These are phyloP conservation scores for Labia minor DNA, from an alignment of 2,888 invertebrate genomes.

Conservation along the genomic window DNA sequence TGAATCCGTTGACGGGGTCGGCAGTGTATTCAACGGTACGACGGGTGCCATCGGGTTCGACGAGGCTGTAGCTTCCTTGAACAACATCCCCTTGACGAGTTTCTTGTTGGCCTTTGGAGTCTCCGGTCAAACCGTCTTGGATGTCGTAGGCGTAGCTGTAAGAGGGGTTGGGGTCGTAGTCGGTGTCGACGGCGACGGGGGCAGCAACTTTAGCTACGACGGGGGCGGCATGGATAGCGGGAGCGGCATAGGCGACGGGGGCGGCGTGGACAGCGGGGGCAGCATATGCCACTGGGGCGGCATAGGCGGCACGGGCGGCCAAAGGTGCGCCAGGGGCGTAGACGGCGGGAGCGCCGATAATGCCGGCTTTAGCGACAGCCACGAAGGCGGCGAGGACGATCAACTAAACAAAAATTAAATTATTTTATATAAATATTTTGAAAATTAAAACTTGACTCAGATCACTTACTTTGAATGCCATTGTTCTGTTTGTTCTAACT, in stretches of 20 bases:
- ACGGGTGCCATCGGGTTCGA: slow-evolving; percentile 17
- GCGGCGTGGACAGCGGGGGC: slow-evolving; percentile 23
- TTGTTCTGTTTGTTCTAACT: not conserved
- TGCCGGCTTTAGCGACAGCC: slow-evolving; percentile 25
- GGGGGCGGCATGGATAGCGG: slow-evolving; percentile 20
- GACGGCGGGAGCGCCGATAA: slow-evolving; percentile 21
- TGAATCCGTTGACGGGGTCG: slow-evolving; percentile 20
- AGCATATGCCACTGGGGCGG: slow-evolving; percentile 18
- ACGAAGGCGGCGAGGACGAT: slow-evolving; percentile 28
- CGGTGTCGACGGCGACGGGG: slow-evolving; percentile 21
- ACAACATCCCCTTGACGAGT: not conserved
- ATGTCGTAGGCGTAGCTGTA: slow-evolving; percentile 8
- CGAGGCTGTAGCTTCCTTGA: slow-evolving; percentile 18
- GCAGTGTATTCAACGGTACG: slow-evolving; percentile 22
- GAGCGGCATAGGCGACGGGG: slow-evolving; percentile 21
- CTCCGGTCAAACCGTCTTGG: not conserved
- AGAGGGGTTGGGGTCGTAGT: slow-evolving; percentile 6
- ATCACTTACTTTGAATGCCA: not conserved
- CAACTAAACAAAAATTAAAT: slow-evolving; percentile 22
- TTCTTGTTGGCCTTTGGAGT: not conserved
- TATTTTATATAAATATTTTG: not conserved
- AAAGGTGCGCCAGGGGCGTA: slow-evolving; percentile 21
- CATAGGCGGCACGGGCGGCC: slow-evolving; percentile 15
- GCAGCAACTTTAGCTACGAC: slow-evolving; percentile 14
- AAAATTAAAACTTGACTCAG: not conserved